phyloP scores from a whole-genome alignment of 2,888 invertebrate species.

The Pollenia labialis region DNA sequence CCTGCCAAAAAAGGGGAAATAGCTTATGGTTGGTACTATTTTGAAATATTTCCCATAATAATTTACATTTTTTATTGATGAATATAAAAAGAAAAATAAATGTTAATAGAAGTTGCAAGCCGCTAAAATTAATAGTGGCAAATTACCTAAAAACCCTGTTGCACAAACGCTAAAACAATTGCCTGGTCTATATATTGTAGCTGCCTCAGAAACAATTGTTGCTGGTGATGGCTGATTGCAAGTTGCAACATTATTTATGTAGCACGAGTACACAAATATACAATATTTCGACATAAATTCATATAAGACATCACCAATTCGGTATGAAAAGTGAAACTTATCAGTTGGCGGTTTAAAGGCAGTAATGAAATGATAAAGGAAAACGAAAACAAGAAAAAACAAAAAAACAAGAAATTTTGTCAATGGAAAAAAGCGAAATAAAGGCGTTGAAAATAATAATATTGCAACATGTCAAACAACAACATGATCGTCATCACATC shows the following conservation, averaged over 20 bases:
- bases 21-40: slow-evolving; percentile 10
- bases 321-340: slow-evolving; percentile 66
- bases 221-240: not conserved
- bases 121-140: not conserved
- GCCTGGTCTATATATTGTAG: slow-evolving; percentile 51
- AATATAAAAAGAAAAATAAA: not conserved
- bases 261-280: slow-evolving; percentile 16
- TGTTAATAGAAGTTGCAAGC: not conserved
- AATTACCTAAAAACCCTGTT: slow-evolving; percentile 63
- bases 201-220: not conserved
- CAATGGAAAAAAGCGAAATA: slow-evolving; percentile 43
- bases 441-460: slow-evolving; percentile 35
- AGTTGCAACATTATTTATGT: slow-evolving; percentile 49
- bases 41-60: slow-evolving; percentile 57
- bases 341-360: slow-evolving; percentile 13
- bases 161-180: slow-evolving; percentile 6
- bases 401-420: slow-evolving; percentile 40
- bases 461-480: slow-evolving; percentile 67
- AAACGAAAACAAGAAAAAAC: slow-evolving; percentile 21
- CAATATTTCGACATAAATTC: slow-evolving; percentile 62
- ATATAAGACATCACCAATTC: slow-evolving; percentile 48
- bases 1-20: slow-evolving; percentile 54
- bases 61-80: slow-evolving; percentile 56
- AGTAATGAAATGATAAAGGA: slow-evolving; percentile 36
- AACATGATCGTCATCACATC: slow-evolving; percentile 10